Base-by-base conservation (phyloP, 2,797 vertebrate species). In the Calcarius lapponicus region DNA sequence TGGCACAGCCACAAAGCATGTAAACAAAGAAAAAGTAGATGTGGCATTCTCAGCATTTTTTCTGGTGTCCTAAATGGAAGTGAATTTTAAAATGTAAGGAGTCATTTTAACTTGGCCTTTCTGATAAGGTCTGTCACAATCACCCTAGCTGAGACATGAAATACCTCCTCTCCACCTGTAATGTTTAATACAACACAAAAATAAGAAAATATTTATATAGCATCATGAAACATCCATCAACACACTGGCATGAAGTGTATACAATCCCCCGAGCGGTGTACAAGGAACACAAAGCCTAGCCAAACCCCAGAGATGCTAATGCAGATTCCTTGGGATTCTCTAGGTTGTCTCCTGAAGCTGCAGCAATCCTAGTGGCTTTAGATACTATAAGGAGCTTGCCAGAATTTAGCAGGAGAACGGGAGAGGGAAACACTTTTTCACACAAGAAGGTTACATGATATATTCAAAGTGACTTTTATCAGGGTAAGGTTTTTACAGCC, bases 251-350 rank as follows among this genome's bases (percentile, higher is more conserved):
- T 6, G 4, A 92, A 95, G 51, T 51, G 47, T 95, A 95, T 93
- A 95, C 95, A 97, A 58, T 86, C 40, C 19, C 34, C 45, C 87
- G 90, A 95, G 73, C 42, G 80, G 53, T 43, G 81, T 88, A 61
- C 81, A 93, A 90, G 80, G 51, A 94, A 38, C 42, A 75, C 38
- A 88, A 94, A 90, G 73, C 71, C 57, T 62, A 94, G 86, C 89
- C 95, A 95, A 87, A 73, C 26, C 67, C 71, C 7, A 13, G 81
- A 90, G 88, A 88, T 86, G 38, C 17, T 95, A 88, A 88, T 88
- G 94, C 54, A 80, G 92, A 91, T 95, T 95, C 95, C 71, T 94
- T 50, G 32, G 86, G 92, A 96, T 96, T 94, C 95, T 96, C 84
- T 82, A 89, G 85, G 95, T 91, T 8, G 6, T 93, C 88, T 96